Evolutionary conservation across 2,797 vertebrate species (phyloP).

Genomic region (Smutsia gigantea): DNA sequence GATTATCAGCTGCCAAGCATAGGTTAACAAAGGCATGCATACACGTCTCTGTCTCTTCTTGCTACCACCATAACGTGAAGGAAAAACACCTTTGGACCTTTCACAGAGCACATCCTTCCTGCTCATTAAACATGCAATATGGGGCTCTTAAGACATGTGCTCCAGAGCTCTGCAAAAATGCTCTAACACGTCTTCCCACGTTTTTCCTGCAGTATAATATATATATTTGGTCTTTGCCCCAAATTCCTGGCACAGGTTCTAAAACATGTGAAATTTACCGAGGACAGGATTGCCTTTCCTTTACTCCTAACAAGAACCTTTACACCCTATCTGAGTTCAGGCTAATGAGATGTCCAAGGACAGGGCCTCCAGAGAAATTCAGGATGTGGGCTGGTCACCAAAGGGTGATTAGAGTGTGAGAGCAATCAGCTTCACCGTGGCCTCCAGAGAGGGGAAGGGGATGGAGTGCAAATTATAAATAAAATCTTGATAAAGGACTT

Average conservation of each 20-base stretch:
- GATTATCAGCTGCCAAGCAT: no score
- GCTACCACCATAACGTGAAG: no score
- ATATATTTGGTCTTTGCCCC: not conserved
- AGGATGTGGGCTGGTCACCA: not conserved
- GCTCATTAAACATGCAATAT: no score
- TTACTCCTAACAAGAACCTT: not conserved
- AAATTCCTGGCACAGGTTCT: not conserved
- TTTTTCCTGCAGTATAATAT: not conserved
- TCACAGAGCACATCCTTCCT: no score
- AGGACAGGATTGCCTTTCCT: not conserved
- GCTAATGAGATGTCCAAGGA: not conserved
- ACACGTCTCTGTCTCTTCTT: no score
- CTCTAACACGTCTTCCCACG: not conserved
- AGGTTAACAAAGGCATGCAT: no score
- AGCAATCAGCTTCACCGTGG: not conserved
- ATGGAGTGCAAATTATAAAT: not conserved
- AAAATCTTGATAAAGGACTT: not conserved
- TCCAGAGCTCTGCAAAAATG: not conserved
- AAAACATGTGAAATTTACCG: not conserved
- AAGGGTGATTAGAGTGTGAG: not conserved
- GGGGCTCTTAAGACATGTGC: not conserved
- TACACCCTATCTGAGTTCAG: not conserved
- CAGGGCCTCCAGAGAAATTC: not conserved
- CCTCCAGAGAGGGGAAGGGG: not conserved
- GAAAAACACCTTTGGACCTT: no score